Percentiles rank a stretch among this genome's conserved stretches.
phyloP scores from a whole-genome alignment of 2,797 vertebrate genomes.

The Chelon labrosus region DNA sequence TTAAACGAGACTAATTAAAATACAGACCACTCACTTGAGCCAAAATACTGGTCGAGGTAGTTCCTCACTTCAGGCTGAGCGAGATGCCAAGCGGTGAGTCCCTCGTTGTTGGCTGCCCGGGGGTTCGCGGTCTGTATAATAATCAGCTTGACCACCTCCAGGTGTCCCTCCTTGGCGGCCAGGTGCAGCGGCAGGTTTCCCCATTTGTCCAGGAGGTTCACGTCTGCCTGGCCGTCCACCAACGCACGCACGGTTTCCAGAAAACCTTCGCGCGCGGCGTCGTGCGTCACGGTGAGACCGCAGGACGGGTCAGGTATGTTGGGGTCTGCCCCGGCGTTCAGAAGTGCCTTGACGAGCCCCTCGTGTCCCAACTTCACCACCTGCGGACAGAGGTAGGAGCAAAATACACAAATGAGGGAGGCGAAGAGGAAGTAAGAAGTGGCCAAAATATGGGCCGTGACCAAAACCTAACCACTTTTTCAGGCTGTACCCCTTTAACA shows the following conservation, averaged over 20 bases:
- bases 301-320: conserved; percentile 85
- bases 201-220: conserved; percentile 86
- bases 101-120: conserved; percentile 51
- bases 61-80: conserved; percentile 62
- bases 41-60: conserved; percentile 73
- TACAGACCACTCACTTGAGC: conserved; percentile 12
- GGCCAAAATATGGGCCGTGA: too few species aligned
- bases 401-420: not conserved
- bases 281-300: conserved; percentile 90
- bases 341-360: conserved; percentile 81
- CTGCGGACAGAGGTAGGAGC: conserved; percentile 65
- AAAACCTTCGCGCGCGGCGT: conserved; percentile 92
- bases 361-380: conserved; percentile 90
- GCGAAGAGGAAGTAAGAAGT: not conserved
- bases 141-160: conserved; percentile 86
- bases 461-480: too few species aligned
- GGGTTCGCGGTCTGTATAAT: conserved; percentile 80
- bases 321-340: conserved; percentile 87
- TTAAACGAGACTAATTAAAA: too few species aligned
- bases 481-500: too few species aligned
- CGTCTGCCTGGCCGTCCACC: conserved; percentile 85
- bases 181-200: conserved; percentile 94
- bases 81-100: conserved; percentile 37
- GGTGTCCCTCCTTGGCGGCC: conserved; percentile 90
- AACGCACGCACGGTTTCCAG: conserved; percentile 88